Evolutionary conservation across 1,140 invertebrate genomes (phyloP), one percentile per base, ranked within the genome.

Genomic region (Drosophila triauraria): DNA sequence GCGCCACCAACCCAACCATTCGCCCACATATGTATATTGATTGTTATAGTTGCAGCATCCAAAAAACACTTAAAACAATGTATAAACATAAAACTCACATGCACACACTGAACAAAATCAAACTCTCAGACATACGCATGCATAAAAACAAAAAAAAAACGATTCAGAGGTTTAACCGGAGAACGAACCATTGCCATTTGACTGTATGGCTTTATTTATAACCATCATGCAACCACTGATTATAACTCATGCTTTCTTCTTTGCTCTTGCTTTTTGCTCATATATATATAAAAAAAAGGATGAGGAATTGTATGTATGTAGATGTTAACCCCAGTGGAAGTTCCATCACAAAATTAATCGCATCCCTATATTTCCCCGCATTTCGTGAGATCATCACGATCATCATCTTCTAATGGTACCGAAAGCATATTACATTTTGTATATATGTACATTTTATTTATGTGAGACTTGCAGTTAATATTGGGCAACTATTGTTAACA

Each of bases 41-140:
- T 69, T 78, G 63, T 62, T 78, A 57, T 54, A 68, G 77, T 84
- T 80, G 80, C 80, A 82, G 54, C 80, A 78, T 80, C 23, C 30
- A 40, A 58, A 60, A 56, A 12, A 64, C 15, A 46, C 25, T 27
- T 53, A 25, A 48, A 30, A 62, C 17, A 5, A 48, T 61, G 63
- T 76, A 62, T 12, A 74, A 43, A 47, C 46, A 59, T 46, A 59
- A 54, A 43, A 47, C 43, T 74, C 27, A 69, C 27, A 64, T 47
- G 76, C 32, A 72, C 47, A 71, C 27, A 71, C 35, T 40, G 38
- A 32, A 38, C 65, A 53, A 69, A 63, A 69, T 35, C 23, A 61
- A 44, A 62, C 4, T 57, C 8, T 48, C 59, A 68, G 40, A 67
- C 46, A 43, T 47, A 65, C 17, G 58, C 57, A 74, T 51, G 71